Evolutionary conservation across 2,888 invertebrate species (phyloP), one percentile per base, ranked within the genome.

Genomic region (Brachyptera putata): DNA sequence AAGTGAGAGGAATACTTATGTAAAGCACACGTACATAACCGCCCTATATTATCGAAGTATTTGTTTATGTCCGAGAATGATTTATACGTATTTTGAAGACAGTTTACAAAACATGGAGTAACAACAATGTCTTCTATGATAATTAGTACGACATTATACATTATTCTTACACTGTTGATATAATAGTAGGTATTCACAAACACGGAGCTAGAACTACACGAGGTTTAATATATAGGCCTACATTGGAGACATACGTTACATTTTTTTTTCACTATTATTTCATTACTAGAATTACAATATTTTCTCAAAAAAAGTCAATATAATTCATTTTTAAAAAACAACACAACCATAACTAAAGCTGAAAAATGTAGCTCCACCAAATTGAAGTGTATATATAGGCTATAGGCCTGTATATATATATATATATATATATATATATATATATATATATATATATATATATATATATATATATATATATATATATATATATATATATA

Each of bases 21-120:
- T 21, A 34, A 53, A 53, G 53, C 53, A 53, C 53, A 53, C 34
- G 34, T 36, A 53, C 36, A 16, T 7, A 7, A 53, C 36, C 53
- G 53, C 36, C 22, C 53, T 53, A 53, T 30, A 30, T 7, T 30
- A 30, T 46, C 46, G 46, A 46, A 46, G 13, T 46, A 46, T 24
- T 36, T 53, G 21, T 21, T 34, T 30, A 18, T 53, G 3, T 53
- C 24, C 16, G 36, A 34, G 53, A 53, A 53, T 36, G 14, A 4
- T 36, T 53, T 53, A 21, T 46, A 22, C 5, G 16, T 30, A 21
- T 53, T 50, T 30, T 53, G 21, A 36, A 53, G 53, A 53, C 53
- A 53, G 21, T 21, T 53, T 53, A 53, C 53, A 53, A 53, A 53
- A 53, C 53, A 36, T 53, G 36, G 5, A 30, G n/a, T 36, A 36